Evolutionary conservation across 2,888 invertebrate genomes (phyloP), one percentile per base, ranked within the genome.

Genomic region (Oxyscelio sp.): DNA sequence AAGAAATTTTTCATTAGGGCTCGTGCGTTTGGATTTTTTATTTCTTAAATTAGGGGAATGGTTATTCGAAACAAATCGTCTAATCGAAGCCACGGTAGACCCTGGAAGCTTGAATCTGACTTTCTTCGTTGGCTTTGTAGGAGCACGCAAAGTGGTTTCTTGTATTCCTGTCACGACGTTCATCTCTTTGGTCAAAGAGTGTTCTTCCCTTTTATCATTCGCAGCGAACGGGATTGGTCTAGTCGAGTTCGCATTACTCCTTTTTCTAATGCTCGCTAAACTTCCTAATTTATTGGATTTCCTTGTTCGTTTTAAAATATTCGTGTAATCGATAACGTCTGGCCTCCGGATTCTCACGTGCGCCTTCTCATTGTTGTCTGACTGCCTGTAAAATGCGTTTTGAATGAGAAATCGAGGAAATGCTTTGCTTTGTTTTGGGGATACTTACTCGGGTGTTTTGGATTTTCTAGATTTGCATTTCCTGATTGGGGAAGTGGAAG

Each of bases 261-360:
- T 59, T 63, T 63, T 78, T 73, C 48, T 78, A 83, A 71, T 78
- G 27, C 31, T 21, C 5, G 34, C 48, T 48, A 56, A 78, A 73
- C 73, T 83, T 83, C 66, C 58, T 68, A 74, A 78, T 83, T 83
- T 83, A 68, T 77, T 48, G 65, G 65, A 63, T 43, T 58, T 54
- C 70, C 58, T 71, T 59, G 65, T 70, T 59, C 77, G 50, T 58
- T 63, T 66, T 34, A 50, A 68, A 74, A 74, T 54, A 50, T 75
- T 61, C 43, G 68, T 75, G 50, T 81, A 63, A 68, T 74, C 74
- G 61, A 75, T 68, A 24, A 61, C 56, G 50, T 81, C 81, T 54
- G 54, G 40, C 24, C 68, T 50, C 13, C 24, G 52, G 13, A 65
- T 58, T 61, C 2, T 1, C 11, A 24, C 17, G 13, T 58, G 22